Base-by-base conservation (phyloP, 2,888 invertebrate genomes). In the Lampropteryx suffumata region DNA sequence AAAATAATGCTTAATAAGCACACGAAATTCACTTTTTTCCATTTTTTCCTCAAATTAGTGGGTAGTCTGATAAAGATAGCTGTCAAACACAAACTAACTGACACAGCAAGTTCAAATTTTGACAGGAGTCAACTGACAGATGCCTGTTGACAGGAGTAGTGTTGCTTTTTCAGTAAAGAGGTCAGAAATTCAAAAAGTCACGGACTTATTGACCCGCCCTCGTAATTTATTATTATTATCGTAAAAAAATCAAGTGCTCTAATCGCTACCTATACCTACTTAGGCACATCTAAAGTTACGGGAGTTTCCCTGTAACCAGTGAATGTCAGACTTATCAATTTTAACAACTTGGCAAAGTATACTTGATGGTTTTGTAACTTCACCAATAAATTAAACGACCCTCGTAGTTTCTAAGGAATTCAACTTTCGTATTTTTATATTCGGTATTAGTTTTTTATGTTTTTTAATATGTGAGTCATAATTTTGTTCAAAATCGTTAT, bases 301-400 rank as follows among this genome's bases (percentile, higher is more conserved):
- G 42, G 27, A 43, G 30, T 41, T 53, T 37, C 21, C 29, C 30
- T 47, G 49, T 58, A 48, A 58, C 55, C 57, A 57, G 50, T 44
- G 34, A 44, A 52, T 43, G 54, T 50, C 46, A 50, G 41, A 44
- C 37, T 58, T 58, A 58, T 58, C 52, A 58, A 61, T 56, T 58
- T 55, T 48, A 58, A 50, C 54, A 57, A 60, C 49, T 60, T 54
- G 3, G 33, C 46, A 51, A 56, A 57, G 51, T 52, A 32, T 55
- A 39, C 45, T 36, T 46, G 34, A 42, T 43, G 44, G 45, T 49
- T 49, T 24, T 48, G 24, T 37, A 59, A 57, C 58, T 62, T 62
- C 33, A 1, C 30, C 44, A 52, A 59, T 59, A 55, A 62, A 56
- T 62, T 52, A 39, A 48, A 43, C 44, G 42, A 45, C 40, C 50